Evolutionary conservation across 2,113 vertebrate species (phyloP).

Genomic region (Oreotrochilus melanogaster): DNA sequence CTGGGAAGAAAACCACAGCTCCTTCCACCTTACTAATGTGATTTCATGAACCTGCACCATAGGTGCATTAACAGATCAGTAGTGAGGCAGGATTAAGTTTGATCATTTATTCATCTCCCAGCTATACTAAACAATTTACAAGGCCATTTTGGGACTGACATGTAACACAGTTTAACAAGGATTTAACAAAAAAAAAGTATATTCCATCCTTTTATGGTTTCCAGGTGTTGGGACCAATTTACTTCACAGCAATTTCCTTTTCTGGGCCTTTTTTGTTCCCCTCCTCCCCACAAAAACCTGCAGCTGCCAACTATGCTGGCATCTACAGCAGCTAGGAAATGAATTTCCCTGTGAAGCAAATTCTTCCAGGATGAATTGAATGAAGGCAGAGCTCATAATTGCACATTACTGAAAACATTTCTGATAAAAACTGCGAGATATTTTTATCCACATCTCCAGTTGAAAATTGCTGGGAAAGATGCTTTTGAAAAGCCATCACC

Average conservation of each 20-base stretch:
- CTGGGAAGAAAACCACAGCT: background rate
- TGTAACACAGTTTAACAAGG: slow-evolving; percentile 53
- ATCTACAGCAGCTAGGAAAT: slow-evolving; percentile 60
- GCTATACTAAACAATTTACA: slow-evolving; percentile 53
- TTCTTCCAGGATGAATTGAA: slow-evolving; percentile 75
- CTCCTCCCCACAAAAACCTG: slow-evolving; percentile 20
- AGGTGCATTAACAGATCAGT: background rate
- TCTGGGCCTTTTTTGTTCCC: background rate
- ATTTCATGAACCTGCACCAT: background rate
- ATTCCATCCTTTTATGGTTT: slow-evolving; percentile 15
- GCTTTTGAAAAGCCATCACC: slow-evolving; percentile 80
- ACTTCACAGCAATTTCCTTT: slow-evolving; percentile 26
- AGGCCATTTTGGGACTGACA: slow-evolving; percentile 21
- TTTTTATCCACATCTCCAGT: slow-evolving; percentile 80
- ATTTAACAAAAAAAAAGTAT: slow-evolving; percentile 30
- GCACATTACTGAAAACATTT: slow-evolving; percentile 72
- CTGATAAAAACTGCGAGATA: slow-evolving; percentile 76
- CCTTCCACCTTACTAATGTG: background rate
- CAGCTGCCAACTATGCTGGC: slow-evolving; percentile 58
- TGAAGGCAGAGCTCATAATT: slow-evolving; percentile 78
- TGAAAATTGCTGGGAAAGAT: slow-evolving; percentile 81
- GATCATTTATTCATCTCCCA: slow-evolving; percentile 58
- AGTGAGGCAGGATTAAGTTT: background rate
- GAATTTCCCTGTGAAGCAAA: slow-evolving; percentile 66
- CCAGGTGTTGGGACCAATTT: slow-evolving; percentile 59